Evolutionary conservation across 2,797 vertebrate species (phyloP).

Genomic region (Aldrovandia affinis): DNA sequence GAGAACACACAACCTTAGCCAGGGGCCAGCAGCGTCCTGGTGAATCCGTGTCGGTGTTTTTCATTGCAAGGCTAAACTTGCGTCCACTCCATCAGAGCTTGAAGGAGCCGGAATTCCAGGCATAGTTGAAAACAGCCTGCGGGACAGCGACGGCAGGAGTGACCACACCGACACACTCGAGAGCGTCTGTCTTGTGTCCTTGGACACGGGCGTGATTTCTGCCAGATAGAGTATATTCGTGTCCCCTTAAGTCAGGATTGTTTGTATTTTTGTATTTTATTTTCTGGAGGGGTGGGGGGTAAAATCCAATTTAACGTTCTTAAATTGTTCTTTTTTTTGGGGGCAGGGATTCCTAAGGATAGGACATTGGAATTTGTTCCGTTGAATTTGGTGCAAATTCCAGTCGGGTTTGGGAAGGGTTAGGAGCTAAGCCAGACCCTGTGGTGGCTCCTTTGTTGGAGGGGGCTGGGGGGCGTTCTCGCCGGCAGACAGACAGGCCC

Average conservation of each 20-base stretch:
- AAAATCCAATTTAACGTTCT: no score
- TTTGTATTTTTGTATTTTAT: no score
- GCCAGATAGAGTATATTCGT: no score
- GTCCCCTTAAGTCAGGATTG: no score
- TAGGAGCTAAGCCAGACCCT: neutral
- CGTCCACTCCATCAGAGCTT: neutral
- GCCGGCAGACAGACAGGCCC: neutral
- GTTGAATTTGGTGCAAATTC: neutral
- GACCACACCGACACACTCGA: neutral
- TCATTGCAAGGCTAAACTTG: slow-evolving; percentile 4
- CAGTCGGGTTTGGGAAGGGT: neutral
- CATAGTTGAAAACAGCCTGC: neutral
- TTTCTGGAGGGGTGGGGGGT: no score
- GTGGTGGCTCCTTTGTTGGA: neutral
- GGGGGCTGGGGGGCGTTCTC: neutral
- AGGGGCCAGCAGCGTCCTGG: no score
- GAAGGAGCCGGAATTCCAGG: neutral
- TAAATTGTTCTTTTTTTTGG: no score
- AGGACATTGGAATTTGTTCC: neutral
- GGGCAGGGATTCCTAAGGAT: no score
- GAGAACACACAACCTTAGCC: no score
- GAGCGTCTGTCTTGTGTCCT: neutral
- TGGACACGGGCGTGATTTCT: no score
- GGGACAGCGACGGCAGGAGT: neutral
- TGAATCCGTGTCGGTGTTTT: neutral